Percentiles rank a stretch among this genome's conserved stretches.
Evolutionary conservation across 2,797 vertebrate genomes (phyloP).

Genomic region (Chaunax sp.): DNA sequence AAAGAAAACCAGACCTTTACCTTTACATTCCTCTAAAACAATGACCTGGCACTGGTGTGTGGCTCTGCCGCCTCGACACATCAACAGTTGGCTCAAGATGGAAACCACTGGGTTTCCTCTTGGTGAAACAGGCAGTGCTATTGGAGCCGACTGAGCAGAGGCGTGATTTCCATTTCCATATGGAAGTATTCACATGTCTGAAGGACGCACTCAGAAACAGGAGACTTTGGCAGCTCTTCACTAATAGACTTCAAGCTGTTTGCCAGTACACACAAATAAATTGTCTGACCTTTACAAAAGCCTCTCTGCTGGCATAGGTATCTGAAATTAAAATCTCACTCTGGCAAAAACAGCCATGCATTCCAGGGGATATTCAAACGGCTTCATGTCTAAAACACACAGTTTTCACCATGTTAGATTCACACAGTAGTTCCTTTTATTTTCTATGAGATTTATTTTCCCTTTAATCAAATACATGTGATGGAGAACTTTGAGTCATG

Average conservation of each 20-base stretch:
- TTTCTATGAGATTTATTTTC: no score
- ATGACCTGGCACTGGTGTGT: slow-evolving; percentile 27
- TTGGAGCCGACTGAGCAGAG: slow-evolving; percentile 40
- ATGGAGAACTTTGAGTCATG: slow-evolving; percentile 1
- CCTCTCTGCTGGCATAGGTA: slow-evolving; percentile 22
- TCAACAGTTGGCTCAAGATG: slow-evolving; percentile 16
- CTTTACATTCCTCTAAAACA: slow-evolving; percentile 38
- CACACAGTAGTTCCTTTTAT: neutral
- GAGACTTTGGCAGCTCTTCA: slow-evolving; percentile 25
- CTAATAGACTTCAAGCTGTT: slow-evolving; percentile 28
- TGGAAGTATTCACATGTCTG: slow-evolving; percentile 51
- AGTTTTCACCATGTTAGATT: neutral
- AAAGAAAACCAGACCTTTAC: slow-evolving; percentile 41
- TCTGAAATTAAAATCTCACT: slow-evolving; percentile 28
- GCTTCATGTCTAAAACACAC: slow-evolving; percentile 1
- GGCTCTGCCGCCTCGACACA: slow-evolving; percentile 28
- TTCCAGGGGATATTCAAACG: slow-evolving; percentile 27
- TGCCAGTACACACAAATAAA: slow-evolving; percentile 49
- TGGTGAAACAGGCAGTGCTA: slow-evolving; percentile 25
- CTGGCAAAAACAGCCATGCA: slow-evolving; percentile 8
- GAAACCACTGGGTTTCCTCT: slow-evolving; percentile 50
- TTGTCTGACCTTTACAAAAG: slow-evolving; percentile 28
- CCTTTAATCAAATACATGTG: no score
- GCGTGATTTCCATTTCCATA: slow-evolving; percentile 37
- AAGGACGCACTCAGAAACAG: slow-evolving; percentile 37